Base-by-base conservation (phyloP, 2,113 vertebrate genomes). In the Hystrix cristata region DNA sequence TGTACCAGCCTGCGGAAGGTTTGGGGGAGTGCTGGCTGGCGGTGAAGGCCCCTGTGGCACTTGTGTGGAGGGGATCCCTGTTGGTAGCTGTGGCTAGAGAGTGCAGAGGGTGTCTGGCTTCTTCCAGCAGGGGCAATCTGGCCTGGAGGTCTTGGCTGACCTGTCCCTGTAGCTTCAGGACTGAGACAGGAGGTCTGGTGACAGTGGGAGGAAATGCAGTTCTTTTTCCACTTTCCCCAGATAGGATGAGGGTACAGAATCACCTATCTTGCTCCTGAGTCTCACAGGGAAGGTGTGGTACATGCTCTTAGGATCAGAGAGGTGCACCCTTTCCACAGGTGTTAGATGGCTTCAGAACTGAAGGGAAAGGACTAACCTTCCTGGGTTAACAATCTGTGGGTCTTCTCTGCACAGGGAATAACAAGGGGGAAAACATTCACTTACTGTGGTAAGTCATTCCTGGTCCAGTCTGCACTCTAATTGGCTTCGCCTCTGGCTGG, bases 381-480 rank as follows among this genome's bases (percentile, higher is more conserved):
- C 74, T 48, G 78, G 71, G 34, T 60, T 85, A 84, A 78, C 60
- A 93, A 90, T 89, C 87, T 65, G 16, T 23, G 80, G 59, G 81
- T 81, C 55, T 3, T 85, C 29, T 81, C 69, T 90, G 95, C 85
- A 87, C 55, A 69, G 55, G 91, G 93, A 94, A 82, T 95, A 95
- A 87, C 16, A 94, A 69, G 38, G 62, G 78, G 79, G 46, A 97
- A 95, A 98, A 97, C 90, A 85, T 95, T 97, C 92, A 95, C 60
- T 95, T 92, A 95, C 59, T 23, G 16, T 88, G 94, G 95, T 95
- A 95, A 94, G 88, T 67, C 57, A 59, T 86, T 87, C 31, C 88
- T 31, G 62, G 57, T 64, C 67, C 59, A 92, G 81, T 85, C 90
- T 97, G 79, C 92, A 81, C 55, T 93, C 38, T 94, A 90, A 90